Base-by-base conservation (phyloP, 2,113 vertebrate species). In the Beaufortia kweichowensis region DNA sequence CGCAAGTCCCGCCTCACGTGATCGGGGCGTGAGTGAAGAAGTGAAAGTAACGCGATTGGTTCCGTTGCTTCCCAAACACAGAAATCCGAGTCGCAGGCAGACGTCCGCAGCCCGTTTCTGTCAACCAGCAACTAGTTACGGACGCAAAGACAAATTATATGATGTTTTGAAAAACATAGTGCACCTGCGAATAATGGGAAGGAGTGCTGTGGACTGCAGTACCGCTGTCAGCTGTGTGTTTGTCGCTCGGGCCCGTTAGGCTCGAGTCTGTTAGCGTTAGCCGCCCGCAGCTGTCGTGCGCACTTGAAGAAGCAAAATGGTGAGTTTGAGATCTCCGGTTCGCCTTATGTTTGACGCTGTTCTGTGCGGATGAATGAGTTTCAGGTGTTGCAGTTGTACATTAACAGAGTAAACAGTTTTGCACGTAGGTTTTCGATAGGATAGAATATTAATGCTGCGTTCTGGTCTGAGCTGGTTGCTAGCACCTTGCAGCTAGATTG, bases 111-210 rank as follows among this genome's bases (percentile, higher is more conserved):
- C 24, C 68, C 1, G 53, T 26, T 41, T 71, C 53, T 35, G 33
- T 59, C 23, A 41, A 24, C 11, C 29, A 28, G 50, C 66, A 57
- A 57, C 17, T 43, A 19, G 6, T 23, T 53, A n/a, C 28, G 56
- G 61, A 0, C 2, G 6, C 7, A 5, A 39, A 68, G 23, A 3
- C 14, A 62, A 23, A 14, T 19, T 17, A 59, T 6, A 4, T 43
- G 15, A 14, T 11, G 43, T n/a, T 72, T 67, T 43, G 14, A 7
- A 31, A 9, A 74, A 5, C 19, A 43, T 59, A 55, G 48, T 50
- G 64, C 55, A 69, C 66, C 11, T n/a, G 78, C 67, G 55, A 79
- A 86, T 82, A 74, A 87, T 87, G 84, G 82, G 79, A 86, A 79
- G 69, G 77, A 24, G 72, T 53, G 35, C 24, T 21, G 28, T 67